These are phyloP conservation scores for Laupala kohalensis DNA, from an alignment of 1,140 invertebrate genomes.

Conservation along the genomic window DNA sequence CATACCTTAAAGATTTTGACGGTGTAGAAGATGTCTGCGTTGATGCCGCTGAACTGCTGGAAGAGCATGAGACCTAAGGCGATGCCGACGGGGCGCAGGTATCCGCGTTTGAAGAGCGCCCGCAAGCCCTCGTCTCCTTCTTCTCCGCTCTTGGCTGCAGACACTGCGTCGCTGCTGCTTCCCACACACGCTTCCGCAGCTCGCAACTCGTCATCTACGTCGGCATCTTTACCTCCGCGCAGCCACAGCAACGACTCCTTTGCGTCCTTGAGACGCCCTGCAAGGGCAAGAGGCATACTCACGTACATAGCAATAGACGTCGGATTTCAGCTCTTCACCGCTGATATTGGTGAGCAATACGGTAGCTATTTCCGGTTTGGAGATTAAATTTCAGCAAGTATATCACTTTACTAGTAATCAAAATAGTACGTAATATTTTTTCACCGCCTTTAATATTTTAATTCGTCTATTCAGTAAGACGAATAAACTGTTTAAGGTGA, in stretches of 20 bases:
- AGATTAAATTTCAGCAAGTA: no score
- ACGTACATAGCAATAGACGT: no score
- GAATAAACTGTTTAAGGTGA: no score
- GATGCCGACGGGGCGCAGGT: constrained; percentile 40
- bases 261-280: constrained; percentile 52
- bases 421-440: no score
- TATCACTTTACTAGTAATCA: no score
- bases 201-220: constrained; percentile 66
- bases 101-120: constrained; percentile 47
- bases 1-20: constrained; percentile 55
- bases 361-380: no score
- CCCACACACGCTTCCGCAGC: constrained; percentile 45
- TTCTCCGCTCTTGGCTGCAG: not conserved
- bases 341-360: no score
- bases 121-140: no score
- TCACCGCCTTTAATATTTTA: no score
- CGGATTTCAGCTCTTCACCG: no score
- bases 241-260: constrained; percentile 63
- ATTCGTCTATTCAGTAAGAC: no score
- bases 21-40: constrained; percentile 72
- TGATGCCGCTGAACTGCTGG: constrained; percentile 75
- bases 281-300: not conserved
- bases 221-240: constrained; percentile 52
- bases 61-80: constrained; percentile 58
- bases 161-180: not conserved